Base-by-base conservation (phyloP, 2,797 vertebrate species). In the Phrynocephalus vlangalii region DNA sequence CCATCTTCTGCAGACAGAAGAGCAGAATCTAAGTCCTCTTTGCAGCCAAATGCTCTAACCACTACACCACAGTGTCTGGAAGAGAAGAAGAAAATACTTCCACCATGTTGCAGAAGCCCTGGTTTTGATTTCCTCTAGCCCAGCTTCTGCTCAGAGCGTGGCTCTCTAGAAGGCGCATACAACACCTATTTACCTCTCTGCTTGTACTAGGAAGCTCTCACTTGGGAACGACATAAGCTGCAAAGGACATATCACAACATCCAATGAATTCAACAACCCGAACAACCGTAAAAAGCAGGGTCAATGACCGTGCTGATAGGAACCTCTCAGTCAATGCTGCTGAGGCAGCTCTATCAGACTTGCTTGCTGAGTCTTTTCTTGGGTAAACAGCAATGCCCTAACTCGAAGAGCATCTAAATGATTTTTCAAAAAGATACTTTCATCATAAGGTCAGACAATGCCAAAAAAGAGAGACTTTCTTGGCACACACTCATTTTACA, bases 321-420 rank as follows among this genome's bases (percentile, higher is more conserved):
- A 75, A 88, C n/a, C 28, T 30, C 82, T 67, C 68, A 2, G 52
- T 80, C 50, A 81, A 78, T 88, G 87, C 56, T 81, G 87, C 83
- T 85, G 87, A 88, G 33, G 71, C 24, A 81, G 87, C 83, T 80
- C 28, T 38, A 79, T 84, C 3, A 7, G 56, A 67, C 6, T 79
- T 80, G 52, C 56, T 75, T 66, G 68, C 82, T 84, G 82, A 79
- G n/a, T 33, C 38, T 84, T 52, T 68, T 80, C 70, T 84, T 30
- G 70, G 18, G 30, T 75, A 63, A 75, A 76, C 44, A 75, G 73
- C 71, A 56, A 63, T 75, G 33, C 60, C 18, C 83, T 63, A 63
- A 16, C 70, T 73, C 71, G 60, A n/a, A 30, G 66, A 83, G 30
- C 56, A 6, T 9, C 48, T 44, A 30, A 83, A 79, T 60, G 81